These are phyloP conservation scores for Encarsia formosa DNA, from an alignment of 2,888 invertebrate genomes.

Conservation along the genomic window DNA sequence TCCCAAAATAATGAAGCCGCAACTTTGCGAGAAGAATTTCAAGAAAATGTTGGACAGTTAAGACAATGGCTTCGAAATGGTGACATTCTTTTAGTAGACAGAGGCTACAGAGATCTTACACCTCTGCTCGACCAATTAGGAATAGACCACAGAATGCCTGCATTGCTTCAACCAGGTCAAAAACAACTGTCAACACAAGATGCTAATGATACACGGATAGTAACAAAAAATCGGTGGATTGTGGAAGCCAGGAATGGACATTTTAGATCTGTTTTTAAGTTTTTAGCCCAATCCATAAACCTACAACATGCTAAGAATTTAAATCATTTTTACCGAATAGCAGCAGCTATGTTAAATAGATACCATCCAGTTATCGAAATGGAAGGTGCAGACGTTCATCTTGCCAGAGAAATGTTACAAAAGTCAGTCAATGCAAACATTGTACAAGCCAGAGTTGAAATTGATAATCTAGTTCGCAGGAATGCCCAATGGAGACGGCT, in stretches of 20 bases:
- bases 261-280: constrained; percentile 27
- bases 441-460: too few relatives aligned
- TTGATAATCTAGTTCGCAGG: too few relatives aligned
- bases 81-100: constrained; percentile 3
- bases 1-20: background rate
- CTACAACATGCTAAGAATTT: background rate
- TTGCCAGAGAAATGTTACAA: too few relatives aligned
- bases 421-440: too few relatives aligned
- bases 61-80: constrained; percentile 2
- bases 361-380: background rate
- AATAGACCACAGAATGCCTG: background rate
- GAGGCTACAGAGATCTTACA: constrained; percentile 15
- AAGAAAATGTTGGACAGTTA: constrained; percentile 1
- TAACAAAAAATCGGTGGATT: constrained; percentile 30
- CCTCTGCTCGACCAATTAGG: too few relatives aligned
- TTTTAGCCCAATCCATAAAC: background rate
- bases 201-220: constrained; percentile 28
- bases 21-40: too few relatives aligned
- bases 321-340: constrained; percentile 4
- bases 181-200: constrained; percentile 27
- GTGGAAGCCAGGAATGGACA: constrained; percentile 29
- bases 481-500: too few relatives aligned
- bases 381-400: too few relatives aligned
- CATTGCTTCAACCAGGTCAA: background rate
- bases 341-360: constrained; percentile 12